These are phyloP conservation scores for Nyctereutes procyonoides DNA, from an alignment of 2,113 vertebrate species.

Conservation along the genomic window DNA sequence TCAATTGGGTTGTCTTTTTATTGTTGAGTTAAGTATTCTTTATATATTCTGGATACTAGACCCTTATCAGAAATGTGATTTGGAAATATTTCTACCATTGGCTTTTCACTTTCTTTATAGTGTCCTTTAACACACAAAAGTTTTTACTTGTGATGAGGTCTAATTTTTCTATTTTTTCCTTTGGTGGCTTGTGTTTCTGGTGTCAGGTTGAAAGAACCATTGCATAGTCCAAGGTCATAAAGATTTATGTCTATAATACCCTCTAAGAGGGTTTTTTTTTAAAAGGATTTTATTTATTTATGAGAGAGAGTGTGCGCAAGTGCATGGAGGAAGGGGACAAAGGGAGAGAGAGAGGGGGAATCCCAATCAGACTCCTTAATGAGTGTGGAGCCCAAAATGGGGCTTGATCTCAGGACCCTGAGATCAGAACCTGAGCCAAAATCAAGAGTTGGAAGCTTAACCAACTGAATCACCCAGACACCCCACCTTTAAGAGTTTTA, in stretches of 20 bases:
- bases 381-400: background rate
- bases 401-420: background rate
- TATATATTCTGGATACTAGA: background rate
- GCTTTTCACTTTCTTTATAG: background rate
- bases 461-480: background rate
- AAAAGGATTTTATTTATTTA: background rate
- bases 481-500: background rate
- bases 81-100: background rate
- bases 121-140: background rate
- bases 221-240: background rate
- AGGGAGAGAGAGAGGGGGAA: background rate
- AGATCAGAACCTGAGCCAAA: background rate
- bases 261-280: background rate
- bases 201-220: background rate
- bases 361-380: background rate
- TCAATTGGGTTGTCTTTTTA: background rate
- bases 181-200: background rate
- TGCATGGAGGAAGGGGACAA: background rate
- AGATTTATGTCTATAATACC: background rate
- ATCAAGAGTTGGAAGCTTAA: background rate
- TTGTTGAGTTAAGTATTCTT: background rate
- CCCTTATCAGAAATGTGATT: background rate
- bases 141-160: background rate
- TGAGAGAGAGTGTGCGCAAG: background rate
- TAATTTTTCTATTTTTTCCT: background rate